Base-by-base conservation (phyloP, 2,888 invertebrate genomes). In the Chaitophorus viminalis region DNA sequence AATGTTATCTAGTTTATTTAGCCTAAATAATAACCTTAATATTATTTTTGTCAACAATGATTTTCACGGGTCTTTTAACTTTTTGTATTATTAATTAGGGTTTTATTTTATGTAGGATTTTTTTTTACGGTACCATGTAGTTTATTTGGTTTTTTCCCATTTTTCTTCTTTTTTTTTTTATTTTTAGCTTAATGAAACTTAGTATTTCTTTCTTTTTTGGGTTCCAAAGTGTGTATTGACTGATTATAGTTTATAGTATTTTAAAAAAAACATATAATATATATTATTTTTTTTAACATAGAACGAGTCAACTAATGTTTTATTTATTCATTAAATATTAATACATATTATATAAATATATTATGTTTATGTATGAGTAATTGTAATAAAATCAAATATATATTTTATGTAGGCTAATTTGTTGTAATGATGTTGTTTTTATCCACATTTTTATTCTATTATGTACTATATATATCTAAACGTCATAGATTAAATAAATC, bases 161-260 rank as follows among this genome's bases (percentile, higher is more conserved):
- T n/a, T 33, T 54, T n/a, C 52, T 74, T 74, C 46, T 72, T 86
- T 79, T n/a, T 81, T 68, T 31, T 79, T 46, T 54, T 82, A 46
- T 46, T 18, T 46, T 29, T 60, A 25, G 21, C 60, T 21, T 25
- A 46, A 29, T 18, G 39, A 46, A 46, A 76, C 52, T 39, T 76
- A 76, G 76, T 76, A 52, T 82, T 72, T 70, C 3, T 76, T 46
- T 78, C 70, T 82, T 83, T 86, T 52, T 77, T 17, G 87, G 87
- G 87, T 87, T 87, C 74, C 81, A 81, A 87, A 79, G 87, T 87
- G 79, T 87, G 79, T 81, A 87, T 77, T 87, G 87, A 87, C 87
- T 87, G 87, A 87, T 46, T 87, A 74, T 87, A 87, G 87, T 81
- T 79, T 86, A 86, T 78, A 87, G 72, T 79, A 60, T 87, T 77